phyloP scores from a whole-genome alignment of 92 coral and sea anemone species.

The Porites evermanni region DNA sequence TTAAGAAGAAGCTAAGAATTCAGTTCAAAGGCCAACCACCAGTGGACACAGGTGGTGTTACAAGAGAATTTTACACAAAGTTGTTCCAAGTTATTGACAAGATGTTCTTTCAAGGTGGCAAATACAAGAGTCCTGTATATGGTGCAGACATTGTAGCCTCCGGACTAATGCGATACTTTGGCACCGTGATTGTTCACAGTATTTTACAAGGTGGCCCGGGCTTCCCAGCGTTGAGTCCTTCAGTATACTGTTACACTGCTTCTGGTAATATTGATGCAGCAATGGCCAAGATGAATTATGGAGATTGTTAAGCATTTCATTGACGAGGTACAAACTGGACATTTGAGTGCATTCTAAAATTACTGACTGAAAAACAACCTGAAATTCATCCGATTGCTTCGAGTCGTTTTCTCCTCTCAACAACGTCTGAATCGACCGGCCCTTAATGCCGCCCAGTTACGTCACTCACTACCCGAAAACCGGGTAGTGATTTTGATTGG shows the following conservation, averaged over 20 bases:
- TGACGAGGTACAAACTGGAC: slow-evolving; percentile 24
- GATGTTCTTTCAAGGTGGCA: slow-evolving; percentile 39
- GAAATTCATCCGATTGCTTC: too few relatives aligned
- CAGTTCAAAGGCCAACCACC: slow-evolving; percentile 34
- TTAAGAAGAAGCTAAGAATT: slow-evolving; percentile 19
- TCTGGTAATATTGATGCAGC: slow-evolving; percentile 57
- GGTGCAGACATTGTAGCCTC: slow-evolving; percentile 54
- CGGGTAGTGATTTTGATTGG: too few relatives aligned
- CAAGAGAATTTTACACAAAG: slow-evolving; percentile 53
- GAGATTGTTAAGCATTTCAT: slow-evolving; percentile 52
- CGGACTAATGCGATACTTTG: slow-evolving; percentile 37
- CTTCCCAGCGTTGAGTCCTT: slow-evolving; percentile 58
- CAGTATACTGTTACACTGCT: slow-evolving; percentile 42
- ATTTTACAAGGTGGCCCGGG: slow-evolving; percentile 55
- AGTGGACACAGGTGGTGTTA: slow-evolving; percentile 61
- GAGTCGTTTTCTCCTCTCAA: too few relatives aligned
- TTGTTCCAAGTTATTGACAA: slow-evolving; percentile 5
- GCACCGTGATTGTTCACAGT: slow-evolving; percentile 56
- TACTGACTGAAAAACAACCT: too few relatives aligned
- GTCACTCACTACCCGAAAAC: too few relatives aligned
- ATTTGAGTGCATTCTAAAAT: too few relatives aligned
- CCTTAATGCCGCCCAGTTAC: too few relatives aligned
- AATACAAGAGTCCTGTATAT: slow-evolving; percentile 40
- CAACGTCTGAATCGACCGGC: too few relatives aligned
- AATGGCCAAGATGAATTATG: slow-evolving; percentile 31